These are phyloP conservation scores for Phrynocephalus guinanensis DNA, from an alignment of 2,797 vertebrate genomes.

Conservation along the genomic window DNA sequence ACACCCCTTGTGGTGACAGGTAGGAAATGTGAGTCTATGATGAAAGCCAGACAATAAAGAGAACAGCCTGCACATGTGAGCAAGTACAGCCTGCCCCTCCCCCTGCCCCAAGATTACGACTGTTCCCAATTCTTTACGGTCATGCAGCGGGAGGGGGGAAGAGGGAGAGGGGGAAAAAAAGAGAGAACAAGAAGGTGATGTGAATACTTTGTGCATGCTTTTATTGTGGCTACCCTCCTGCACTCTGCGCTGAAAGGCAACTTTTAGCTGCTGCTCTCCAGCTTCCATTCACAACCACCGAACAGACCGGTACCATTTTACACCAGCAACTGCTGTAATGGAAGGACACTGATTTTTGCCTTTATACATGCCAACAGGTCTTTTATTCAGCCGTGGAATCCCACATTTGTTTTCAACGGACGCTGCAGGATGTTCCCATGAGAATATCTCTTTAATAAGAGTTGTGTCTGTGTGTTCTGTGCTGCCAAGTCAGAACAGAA, in stretches of 20 bases:
- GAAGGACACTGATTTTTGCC: conserved; percentile 25
- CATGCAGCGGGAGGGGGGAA: neutral
- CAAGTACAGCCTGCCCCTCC: neutral
- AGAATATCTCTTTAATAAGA: conserved; percentile 3
- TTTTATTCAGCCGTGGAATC: neutral
- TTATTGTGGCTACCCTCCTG: accelerated
- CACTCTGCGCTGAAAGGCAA: neutral
- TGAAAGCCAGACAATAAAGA: conserved; percentile 58
- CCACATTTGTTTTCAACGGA: neutral
- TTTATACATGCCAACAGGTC: accelerated
- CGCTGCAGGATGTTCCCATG: neutral
- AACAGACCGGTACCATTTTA: neutral
- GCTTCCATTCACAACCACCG: conserved; percentile 18
- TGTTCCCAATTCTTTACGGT: neutral
- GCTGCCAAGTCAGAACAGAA: no score
- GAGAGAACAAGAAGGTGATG: neutral
- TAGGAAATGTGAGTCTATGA: conserved; percentile 61
- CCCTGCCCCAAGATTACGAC: conserved; percentile 10
- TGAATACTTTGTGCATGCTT: neutral
- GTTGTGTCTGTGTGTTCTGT: no score
- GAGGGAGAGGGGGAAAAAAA: neutral
- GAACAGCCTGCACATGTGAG: conserved; percentile 53
- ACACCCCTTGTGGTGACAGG: conserved; percentile 70
- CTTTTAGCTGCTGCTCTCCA: conserved; percentile 26
- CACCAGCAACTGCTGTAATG: neutral